Percentiles rank a stretch among this genome's conserved stretches.
Conservation (phyloP, 2,113 vertebrate genomes). For the Struthidea cinerea region DNA sequence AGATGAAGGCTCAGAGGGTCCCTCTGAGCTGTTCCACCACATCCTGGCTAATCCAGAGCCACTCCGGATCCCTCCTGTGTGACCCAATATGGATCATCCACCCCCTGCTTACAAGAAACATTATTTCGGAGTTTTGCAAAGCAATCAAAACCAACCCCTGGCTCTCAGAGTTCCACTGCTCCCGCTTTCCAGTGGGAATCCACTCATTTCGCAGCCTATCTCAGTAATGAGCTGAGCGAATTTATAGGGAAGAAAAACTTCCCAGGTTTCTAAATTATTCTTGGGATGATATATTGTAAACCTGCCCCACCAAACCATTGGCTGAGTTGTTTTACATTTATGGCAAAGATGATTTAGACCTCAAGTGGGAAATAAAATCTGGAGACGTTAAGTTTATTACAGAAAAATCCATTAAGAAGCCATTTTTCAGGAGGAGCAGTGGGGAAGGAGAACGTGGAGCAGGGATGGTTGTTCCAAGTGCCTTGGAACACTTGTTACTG, state of each 20-base stretch:
- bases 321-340: slow-evolving; percentile 54
- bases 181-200: background rate
- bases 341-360: slow-evolving; percentile 59
- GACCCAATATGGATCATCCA: background rate
- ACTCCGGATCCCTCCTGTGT: background rate
- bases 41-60: background rate
- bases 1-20: background rate
- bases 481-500: background rate
- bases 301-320: slow-evolving; percentile 31
- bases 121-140: background rate
- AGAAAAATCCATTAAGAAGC: slow-evolving; percentile 46
- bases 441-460: background rate
- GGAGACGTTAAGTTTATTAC: slow-evolving; percentile 9
- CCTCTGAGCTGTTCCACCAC: background rate
- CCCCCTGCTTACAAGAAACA: background rate
- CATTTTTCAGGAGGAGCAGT: background rate
- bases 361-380: slow-evolving; percentile 49
- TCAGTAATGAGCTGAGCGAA: slow-evolving; percentile 14
- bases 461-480: background rate
- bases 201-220: background rate
- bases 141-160: background rate
- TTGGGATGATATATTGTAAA: slow-evolving; percentile 48
- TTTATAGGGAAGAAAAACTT: slow-evolving; percentile 38
- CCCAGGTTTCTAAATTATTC: slow-evolving; percentile 39
- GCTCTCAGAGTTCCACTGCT: background rate